Conservation (phyloP, 2,888 invertebrate species). For the Sinotaia quadrata region DNA sequence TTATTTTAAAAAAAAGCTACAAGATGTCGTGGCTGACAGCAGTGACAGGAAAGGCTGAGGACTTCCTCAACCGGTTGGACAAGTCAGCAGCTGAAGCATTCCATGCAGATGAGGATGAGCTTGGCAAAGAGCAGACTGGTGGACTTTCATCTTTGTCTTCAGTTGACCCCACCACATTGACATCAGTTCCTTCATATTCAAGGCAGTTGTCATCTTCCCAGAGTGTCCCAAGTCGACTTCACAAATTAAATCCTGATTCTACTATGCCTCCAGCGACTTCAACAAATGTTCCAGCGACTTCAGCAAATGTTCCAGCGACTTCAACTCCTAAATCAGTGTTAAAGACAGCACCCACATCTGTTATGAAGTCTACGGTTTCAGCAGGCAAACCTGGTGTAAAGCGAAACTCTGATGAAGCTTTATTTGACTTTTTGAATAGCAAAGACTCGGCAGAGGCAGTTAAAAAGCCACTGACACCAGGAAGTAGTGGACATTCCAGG, state of each 20-base stretch:
- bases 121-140: background rate
- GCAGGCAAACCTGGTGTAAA: constrained; percentile 42
- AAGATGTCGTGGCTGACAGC: constrained; percentile 83
- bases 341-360: background rate
- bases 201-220: constrained; percentile 44
- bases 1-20: constrained; percentile 1
- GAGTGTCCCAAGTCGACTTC: constrained; percentile 54
- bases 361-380: too few relatives aligned
- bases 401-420: constrained; percentile 70
- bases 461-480: constrained; percentile 49
- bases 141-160: background rate
- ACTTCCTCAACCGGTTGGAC: constrained; percentile 82
- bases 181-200: constrained; percentile 1
- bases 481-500: constrained; percentile 64
- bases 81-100: constrained; percentile 81
- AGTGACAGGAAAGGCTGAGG: constrained; percentile 83
- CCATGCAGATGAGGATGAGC: constrained; percentile 42
- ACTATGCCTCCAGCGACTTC: background rate
- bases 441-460: constrained; percentile 54
- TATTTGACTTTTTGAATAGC: constrained; percentile 73
- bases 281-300: background rate
- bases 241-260: constrained; percentile 34
- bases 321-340: too few relatives aligned
- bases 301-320: background rate
- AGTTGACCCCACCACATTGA: background rate